These are phyloP conservation scores for Anoplolepis gracilipes DNA, from an alignment of 1,140 invertebrate genomes.

Conservation along the genomic window DNA sequence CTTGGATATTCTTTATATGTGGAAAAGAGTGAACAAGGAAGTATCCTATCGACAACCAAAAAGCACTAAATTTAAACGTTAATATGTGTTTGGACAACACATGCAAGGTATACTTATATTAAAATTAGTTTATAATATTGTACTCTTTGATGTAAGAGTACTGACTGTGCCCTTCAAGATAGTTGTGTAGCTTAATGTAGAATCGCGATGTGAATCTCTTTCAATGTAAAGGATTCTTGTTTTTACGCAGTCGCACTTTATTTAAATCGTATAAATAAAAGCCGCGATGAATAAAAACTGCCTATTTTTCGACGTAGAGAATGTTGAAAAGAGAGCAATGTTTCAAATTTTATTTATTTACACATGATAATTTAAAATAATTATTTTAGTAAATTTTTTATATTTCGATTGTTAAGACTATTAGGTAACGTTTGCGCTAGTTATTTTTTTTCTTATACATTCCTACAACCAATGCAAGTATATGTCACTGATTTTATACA, in stretches of 20 bases:
- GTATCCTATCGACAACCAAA: not conserved
- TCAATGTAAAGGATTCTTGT: not conserved
- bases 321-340: not conserved
- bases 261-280: conserved; percentile 9
- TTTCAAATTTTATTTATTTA: not conserved
- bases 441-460: conserved; percentile 17
- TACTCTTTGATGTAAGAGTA: not conserved
- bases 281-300: not conserved
- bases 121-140: conserved; percentile 19
- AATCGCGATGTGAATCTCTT: not conserved
- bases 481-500: conserved; percentile 10
- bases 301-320: not conserved
- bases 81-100: not conserved
- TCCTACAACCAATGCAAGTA: conserved; percentile 14
- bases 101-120: conserved; percentile 11
- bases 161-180: not conserved
- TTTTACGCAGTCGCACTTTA: conserved; percentile 5
- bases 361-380: not conserved
- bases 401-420: not conserved
- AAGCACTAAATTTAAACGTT: conserved; percentile 24
- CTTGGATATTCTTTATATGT: too few species aligned
- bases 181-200: not conserved
- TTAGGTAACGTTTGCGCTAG: not conserved
- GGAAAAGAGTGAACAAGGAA: not conserved
- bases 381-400: not conserved